phyloP scores from a whole-genome alignment of 2,888 invertebrate genomes.

The Hypena proboscidalis region DNA sequence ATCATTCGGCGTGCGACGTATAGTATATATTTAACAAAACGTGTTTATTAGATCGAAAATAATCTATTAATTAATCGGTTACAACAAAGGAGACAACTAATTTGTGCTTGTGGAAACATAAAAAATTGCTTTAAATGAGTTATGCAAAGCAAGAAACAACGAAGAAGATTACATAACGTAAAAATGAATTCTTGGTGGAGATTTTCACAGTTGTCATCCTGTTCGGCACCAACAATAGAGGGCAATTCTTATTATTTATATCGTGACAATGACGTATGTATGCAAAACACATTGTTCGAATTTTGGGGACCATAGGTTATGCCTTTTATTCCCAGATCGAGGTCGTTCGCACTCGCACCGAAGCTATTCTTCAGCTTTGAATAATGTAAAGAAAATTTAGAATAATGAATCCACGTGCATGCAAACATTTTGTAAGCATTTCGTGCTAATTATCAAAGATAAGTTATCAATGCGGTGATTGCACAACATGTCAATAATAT shows the following conservation, averaged over 20 bases:
- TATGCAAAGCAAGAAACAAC: too few species aligned
- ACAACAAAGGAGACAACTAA: too few species aligned
- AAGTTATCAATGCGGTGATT: slow-evolving; percentile 30
- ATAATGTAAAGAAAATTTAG: slow-evolving; percentile 5
- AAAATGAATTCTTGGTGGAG: too few species aligned
- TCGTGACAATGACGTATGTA: slow-evolving; percentile 3
- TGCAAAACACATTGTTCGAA: slow-evolving; percentile 23
- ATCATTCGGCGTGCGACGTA: too few species aligned
- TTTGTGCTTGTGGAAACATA: too few species aligned
- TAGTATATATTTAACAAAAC: too few species aligned
- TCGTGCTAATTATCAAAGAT: slow-evolving; percentile 12
- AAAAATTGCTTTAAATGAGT: too few species aligned
- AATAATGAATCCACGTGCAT: slow-evolving; percentile 10
- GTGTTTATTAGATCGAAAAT: too few species aligned
- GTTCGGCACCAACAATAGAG: slow-evolving; percentile 16
- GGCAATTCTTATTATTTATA: slow-evolving; percentile 8
- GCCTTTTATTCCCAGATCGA: slow-evolving; percentile 25
- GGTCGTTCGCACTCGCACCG: slow-evolving; percentile 14
- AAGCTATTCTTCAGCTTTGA: slow-evolving; percentile 7
- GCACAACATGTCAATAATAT: too few species aligned
- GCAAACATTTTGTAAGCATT: slow-evolving; percentile 4
- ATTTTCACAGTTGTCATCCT: slow-evolving; percentile 9
- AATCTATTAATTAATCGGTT: too few species aligned
- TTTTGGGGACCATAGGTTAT: slow-evolving; percentile 29
- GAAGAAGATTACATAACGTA: too few species aligned